Evolutionary conservation across 1,140 invertebrate species (phyloP), one percentile per base, ranked within the genome.

Genomic region (Drosophila teissieri): DNA sequence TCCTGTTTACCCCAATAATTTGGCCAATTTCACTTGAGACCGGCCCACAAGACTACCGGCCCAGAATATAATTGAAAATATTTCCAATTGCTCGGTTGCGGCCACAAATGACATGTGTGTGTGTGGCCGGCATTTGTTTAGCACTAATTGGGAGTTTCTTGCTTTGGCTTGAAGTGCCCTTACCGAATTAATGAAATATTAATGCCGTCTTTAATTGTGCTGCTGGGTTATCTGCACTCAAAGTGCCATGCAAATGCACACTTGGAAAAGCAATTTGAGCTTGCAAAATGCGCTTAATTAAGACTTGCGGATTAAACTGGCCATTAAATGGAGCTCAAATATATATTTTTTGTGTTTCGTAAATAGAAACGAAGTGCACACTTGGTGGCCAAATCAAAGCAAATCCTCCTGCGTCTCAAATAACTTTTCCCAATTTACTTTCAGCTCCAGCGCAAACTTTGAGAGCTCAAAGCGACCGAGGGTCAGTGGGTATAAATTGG

Each of bases 1-100:
- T 1, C 75, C 80, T 74, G 84, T 89, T 89, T 89, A 80, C 80
- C 74, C 42, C 84, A 70, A 89, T 89, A 89, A 89, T 89, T 89
- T 89, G 84, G 84, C 84, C 84, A 89, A 89, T 88, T 88, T 83
- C 80, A 73, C 68, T 46, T 78, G 22, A 57, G 65, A 68, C 37
- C 22, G 24, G 19, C 14, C 36, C 53, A 24, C 36, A 12, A 31
- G 36, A 19, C 14, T 24, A 1, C 39, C 36, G 12, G 46, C 40
- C 55, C 80, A n/a, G 61, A 68, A 53, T 57, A 61, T 82, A 75
- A 86, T 83, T 88, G 83, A 88, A 88, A 83, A 88, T 88, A 83
- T 60, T 70, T 76, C 31, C 63, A 63, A 73, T 64, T 76, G 45
- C 58, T 63, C 52, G 54, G 57, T 44, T 44, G 45, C 51, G 46